These are phyloP conservation scores for Forficula auricularia DNA, from an alignment of 1,140 invertebrate genomes.

Conservation along the genomic window DNA sequence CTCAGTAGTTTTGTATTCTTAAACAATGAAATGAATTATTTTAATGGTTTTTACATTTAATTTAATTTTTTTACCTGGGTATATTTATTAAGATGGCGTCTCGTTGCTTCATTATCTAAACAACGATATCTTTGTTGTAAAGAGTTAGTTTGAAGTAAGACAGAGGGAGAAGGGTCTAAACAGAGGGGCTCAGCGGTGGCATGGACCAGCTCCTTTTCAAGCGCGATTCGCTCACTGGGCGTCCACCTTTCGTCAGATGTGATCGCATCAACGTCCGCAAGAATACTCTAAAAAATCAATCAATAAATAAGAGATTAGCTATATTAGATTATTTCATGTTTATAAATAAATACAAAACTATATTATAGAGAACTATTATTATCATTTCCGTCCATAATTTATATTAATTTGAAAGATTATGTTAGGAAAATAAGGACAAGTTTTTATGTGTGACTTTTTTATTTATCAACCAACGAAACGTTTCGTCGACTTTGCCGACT, in stretches of 20 bases:
- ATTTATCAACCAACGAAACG: too few relatives aligned
- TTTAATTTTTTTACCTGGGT: too few relatives aligned
- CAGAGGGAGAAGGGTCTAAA: slow-evolving; percentile 65
- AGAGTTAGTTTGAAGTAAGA: slow-evolving; percentile 52
- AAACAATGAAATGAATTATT: too few relatives aligned
- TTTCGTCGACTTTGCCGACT: too few relatives aligned
- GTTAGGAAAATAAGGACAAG: too few relatives aligned
- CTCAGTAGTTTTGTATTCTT: too few relatives aligned
- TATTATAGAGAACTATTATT: too few relatives aligned
- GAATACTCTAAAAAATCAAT: slow-evolving; percentile 38
- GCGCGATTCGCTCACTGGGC: slow-evolving; percentile 52
- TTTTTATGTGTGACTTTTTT: too few relatives aligned
- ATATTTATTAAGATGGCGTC: slow-evolving; percentile 52
- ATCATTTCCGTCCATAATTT: too few relatives aligned
- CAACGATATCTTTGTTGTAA: slow-evolving; percentile 53
- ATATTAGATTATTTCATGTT: not conserved
- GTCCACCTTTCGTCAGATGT: slow-evolving; percentile 50
- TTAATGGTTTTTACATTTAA: too few relatives aligned
- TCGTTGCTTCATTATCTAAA: slow-evolving; percentile 53
- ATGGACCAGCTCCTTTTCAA: slow-evolving; percentile 69
- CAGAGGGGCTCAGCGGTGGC: slow-evolving; percentile 70
- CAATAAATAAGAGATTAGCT: too few relatives aligned
- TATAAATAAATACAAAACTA: not conserved
- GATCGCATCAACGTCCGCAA: slow-evolving; percentile 52
- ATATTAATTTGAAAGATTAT: too few relatives aligned